Evolutionary conservation across 2,888 invertebrate genomes (phyloP).

Genomic region (Heliothis peltigera): DNA sequence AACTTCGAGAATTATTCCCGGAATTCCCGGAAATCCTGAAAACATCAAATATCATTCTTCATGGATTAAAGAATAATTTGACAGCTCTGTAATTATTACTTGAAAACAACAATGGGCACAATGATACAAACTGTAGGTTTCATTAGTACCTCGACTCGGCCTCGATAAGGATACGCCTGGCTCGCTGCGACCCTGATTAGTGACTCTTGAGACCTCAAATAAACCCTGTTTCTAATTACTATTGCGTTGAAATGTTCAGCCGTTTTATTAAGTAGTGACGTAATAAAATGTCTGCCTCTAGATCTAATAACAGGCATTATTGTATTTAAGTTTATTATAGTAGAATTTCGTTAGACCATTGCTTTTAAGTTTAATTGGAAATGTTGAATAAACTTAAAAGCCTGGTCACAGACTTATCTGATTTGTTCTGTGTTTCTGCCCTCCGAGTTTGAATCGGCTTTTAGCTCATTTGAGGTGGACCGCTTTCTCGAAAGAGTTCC

Average conservation of each 20-base stretch:
- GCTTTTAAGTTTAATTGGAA: constrained; percentile 30
- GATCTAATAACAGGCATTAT: constrained; percentile 41
- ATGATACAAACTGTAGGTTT: constrained; percentile 21
- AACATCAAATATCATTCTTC: neutral
- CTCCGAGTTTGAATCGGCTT: neutral
- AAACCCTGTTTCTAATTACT: constrained; percentile 55
- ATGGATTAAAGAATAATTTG: neutral
- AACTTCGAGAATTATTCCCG: neutral
- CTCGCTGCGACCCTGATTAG: constrained; percentile 47
- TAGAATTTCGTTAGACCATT: constrained; percentile 16
- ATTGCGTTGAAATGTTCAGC: constrained; percentile 40
- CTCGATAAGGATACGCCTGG: constrained; percentile 44
- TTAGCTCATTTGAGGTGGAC: neutral
- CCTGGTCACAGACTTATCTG: constrained; percentile 3
- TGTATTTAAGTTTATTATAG: constrained; percentile 27
- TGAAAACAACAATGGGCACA: constrained; percentile 10
- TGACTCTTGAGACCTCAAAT: constrained; percentile 47
- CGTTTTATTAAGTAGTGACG: constrained; percentile 44
- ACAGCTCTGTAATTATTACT: constrained; percentile 2
- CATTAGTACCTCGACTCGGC: constrained; percentile 17
- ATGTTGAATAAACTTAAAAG: constrained; percentile 2
- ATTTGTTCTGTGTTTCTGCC: neutral
- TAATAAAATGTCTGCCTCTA: constrained; percentile 45
- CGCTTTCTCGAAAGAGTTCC: neutral
- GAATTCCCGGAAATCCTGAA: neutral